Base-by-base conservation (phyloP, 53 echinoderm and acorn worm species). In the Crossaster papposus region DNA sequence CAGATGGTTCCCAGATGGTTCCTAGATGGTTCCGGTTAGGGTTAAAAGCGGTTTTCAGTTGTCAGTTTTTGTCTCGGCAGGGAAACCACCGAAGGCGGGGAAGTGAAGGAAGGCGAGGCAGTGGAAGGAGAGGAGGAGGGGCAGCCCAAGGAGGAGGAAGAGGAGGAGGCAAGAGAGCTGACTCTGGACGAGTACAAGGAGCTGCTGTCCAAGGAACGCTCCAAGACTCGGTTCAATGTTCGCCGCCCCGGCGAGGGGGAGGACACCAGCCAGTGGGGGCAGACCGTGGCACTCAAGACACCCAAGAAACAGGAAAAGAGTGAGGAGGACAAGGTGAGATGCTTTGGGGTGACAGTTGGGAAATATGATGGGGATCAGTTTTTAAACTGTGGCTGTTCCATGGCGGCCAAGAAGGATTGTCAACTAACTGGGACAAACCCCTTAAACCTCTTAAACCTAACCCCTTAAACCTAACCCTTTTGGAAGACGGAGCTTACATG, bases 111-210 rank as follows among this genome's bases (percentile, higher is more conserved):
- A 35, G 92, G 78, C 30, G 95, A 85, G 26, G 62, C 54, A 5
- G 68, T 36, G 9, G 91, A 82, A 7, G 92, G 77, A 17, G 92
- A 89, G 29, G 94, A 83, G 0, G 91, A 81, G n/a, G 80, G n/a
- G 2, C 0, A 68, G 92, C 76, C 55, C 64, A 94, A 92, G 90
- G 97, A 97, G 74, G 95, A 94, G 8, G 96, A 92, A 88, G 97
- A 97, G 74, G 95, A 94, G 8, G 96, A 94, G 35, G 89, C 85
- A 14, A 80, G 91, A n/a, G 99, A 99, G 77, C 95, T 99, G 96
- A 99, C 96, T 50, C 96, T 99, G 79, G 99, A 99, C 17, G 99
- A 99, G 83, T 99, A 96, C 91, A 99, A 99, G 82, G 95, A 92
- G 23, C 83, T 90, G 83, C 70, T 92, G 14, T 74, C 90, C 75